Conservation (phyloP, 2,888 invertebrate species). For the Drosophila siamana region DNA sequence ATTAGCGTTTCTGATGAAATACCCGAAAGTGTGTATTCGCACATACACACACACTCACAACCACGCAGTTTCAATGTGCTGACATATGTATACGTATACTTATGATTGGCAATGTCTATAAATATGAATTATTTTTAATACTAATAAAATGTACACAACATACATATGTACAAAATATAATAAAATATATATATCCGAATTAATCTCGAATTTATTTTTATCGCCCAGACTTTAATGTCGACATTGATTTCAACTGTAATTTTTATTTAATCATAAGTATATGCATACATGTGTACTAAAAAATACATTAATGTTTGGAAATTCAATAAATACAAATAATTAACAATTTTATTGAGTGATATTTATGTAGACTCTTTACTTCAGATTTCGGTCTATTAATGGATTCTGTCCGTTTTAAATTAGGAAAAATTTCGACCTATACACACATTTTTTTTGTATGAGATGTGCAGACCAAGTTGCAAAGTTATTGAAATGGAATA, state of each 20-base stretch:
- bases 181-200: background rate
- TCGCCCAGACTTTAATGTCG: background rate
- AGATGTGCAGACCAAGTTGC: background rate
- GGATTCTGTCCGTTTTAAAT: background rate
- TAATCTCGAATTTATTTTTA: constrained; percentile 17
- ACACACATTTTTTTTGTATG: background rate
- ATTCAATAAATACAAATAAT: background rate
- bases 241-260: background rate
- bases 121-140: constrained; percentile 13
- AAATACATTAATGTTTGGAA: background rate
- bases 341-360: background rate
- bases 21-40: background rate
- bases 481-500: no score
- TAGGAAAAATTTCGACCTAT: background rate
- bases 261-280: background rate
- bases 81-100: constrained; percentile 10
- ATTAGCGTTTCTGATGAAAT: no score
- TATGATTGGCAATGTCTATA: constrained; percentile 71
- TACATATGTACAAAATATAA: constrained; percentile 7
- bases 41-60: background rate
- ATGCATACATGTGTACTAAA: constrained; percentile 5
- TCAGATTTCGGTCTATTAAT: no score
- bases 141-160: constrained; percentile 33
- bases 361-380: background rate
- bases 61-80: background rate